These are phyloP conservation scores for Stigmatopora argus DNA, from an alignment of 2,113 vertebrate genomes.

Conservation along the genomic window DNA sequence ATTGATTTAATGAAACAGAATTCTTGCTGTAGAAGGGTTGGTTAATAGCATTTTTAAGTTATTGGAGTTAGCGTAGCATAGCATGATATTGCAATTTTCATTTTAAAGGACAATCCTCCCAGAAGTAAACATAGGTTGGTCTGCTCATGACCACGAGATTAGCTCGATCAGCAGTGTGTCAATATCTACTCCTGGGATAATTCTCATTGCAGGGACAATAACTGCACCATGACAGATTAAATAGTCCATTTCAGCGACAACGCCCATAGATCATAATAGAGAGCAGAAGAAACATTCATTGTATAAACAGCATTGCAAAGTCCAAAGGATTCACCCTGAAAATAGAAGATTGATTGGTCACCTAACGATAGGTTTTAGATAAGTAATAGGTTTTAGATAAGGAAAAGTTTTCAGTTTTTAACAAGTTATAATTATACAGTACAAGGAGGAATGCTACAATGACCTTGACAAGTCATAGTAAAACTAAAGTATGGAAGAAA, in stretches of 20 bases:
- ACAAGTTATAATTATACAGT: background rate
- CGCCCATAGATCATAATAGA: conserved; percentile 56
- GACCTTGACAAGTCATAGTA: background rate
- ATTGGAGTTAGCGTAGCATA: background rate
- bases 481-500: background rate
- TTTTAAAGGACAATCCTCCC: background rate
- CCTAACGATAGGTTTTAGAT: background rate
- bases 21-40: background rate
- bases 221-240: conserved; percentile 52
- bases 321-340: conserved; percentile 25
- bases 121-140: conserved; percentile 42
- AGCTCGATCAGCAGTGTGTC: conserved; percentile 22
- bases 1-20: background rate
- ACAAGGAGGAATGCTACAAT: background rate
- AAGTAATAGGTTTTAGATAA: background rate
- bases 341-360: conserved; percentile 7
- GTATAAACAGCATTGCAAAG: conserved; percentile 40
- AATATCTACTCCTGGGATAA: conserved; percentile 35
- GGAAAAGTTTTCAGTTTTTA: background rate
- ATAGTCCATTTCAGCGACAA: conserved; percentile 42
- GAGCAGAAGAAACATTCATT: conserved; percentile 13
- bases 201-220: conserved; percentile 18
- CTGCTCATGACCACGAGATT: conserved; percentile 4
- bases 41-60: background rate
- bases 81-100: background rate